Evolutionary conservation across 2,888 invertebrate species (phyloP).

Genomic region (Sinhomidia bicolor): DNA sequence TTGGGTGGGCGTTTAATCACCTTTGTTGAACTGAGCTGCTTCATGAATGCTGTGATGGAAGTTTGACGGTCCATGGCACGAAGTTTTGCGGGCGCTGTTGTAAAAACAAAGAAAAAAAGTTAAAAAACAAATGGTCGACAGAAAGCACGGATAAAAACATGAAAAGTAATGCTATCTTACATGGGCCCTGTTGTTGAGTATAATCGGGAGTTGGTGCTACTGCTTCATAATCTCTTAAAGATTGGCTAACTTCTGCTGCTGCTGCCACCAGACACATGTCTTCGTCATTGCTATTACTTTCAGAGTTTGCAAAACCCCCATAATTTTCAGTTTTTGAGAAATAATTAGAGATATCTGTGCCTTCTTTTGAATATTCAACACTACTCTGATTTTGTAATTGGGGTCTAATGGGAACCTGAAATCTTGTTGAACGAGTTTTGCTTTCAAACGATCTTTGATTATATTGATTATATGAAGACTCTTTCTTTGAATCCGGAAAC

Average conservation of each 20-base stretch:
- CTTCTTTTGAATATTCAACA: neutral
- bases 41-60: constrained; percentile 54
- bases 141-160: too few relatives aligned
- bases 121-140: too few relatives aligned
- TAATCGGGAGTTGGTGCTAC: neutral
- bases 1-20: constrained; percentile 31
- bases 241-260: constrained; percentile 37
- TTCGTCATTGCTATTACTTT: constrained; percentile 46
- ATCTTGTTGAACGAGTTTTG: neutral
- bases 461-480: neutral
- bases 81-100: constrained; percentile 53
- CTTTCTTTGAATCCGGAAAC: neutral
- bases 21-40: constrained; percentile 52
- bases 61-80: constrained; percentile 50
- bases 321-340: neutral
- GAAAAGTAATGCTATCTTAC: neutral
- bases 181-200: neutral
- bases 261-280: constrained; percentile 36
- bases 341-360: neutral
- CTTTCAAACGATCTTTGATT: neutral
- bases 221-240: constrained; percentile 38
- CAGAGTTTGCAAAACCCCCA: neutral
- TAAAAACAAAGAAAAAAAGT: constrained; percentile 12
- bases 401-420: constrained; percentile 14
- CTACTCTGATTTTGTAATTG: constrained; percentile 1